phyloP scores from a whole-genome alignment of 2,797 vertebrate genomes.

The Muscicapa striata region DNA sequence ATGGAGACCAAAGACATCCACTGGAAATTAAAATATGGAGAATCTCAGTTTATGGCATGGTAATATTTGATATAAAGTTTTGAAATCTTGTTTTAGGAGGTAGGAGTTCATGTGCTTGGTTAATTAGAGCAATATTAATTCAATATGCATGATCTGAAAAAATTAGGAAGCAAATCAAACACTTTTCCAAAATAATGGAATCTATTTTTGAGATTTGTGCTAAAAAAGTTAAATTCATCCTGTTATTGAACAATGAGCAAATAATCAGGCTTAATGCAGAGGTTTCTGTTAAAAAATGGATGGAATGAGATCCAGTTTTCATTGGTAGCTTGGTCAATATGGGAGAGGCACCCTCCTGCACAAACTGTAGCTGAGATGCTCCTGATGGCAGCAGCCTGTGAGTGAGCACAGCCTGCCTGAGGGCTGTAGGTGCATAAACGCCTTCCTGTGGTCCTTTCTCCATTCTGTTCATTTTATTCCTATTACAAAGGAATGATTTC shows the following conservation, averaged over 20 bases:
- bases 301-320: neutral
- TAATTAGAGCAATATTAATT: slow-evolving; percentile 56
- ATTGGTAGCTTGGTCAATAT: neutral
- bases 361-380: accelerated
- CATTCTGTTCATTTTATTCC: neutral
- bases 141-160: slow-evolving; percentile 35
- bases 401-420: neutral
- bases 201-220: neutral
- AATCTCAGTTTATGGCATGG: neutral
- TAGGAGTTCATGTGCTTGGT: neutral
- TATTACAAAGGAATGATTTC: neutral
- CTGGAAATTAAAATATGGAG: slow-evolving; percentile 69
- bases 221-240: neutral
- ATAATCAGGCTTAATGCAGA: neutral
- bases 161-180: neutral
- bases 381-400: accelerated
- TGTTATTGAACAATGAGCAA: neutral
- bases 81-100: neutral
- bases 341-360: neutral
- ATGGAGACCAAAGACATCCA: slow-evolving; percentile 65
- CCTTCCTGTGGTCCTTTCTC: neutral
- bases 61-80: slow-evolving; percentile 15
- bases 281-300: neutral
- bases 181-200: neutral
- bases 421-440: accelerated